phyloP scores from a whole-genome alignment of 2,113 vertebrate genomes.

The Regulus satrapa region DNA sequence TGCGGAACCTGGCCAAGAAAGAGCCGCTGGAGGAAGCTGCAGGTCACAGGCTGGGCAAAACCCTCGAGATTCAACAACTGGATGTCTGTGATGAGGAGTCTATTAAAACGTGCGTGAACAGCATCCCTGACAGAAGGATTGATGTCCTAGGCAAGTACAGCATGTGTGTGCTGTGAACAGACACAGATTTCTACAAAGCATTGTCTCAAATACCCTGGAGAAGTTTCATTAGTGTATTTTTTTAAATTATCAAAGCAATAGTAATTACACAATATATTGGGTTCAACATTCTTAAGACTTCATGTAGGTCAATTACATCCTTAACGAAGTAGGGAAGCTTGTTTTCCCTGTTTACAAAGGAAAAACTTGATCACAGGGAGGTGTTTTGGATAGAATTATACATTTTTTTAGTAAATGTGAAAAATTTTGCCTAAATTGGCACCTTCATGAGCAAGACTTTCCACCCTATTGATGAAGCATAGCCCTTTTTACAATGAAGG shows the following conservation, averaged over 20 bases:
- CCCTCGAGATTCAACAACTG: constrained; percentile 81
- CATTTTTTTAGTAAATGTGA: neutral
- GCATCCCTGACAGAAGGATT: constrained; percentile 78
- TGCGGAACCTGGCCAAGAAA: constrained; percentile 78
- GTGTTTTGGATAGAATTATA: neutral
- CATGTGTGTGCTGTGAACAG: neutral
- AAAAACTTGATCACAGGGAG: neutral
- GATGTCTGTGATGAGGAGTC: constrained; percentile 82
- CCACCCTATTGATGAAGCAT: neutral
- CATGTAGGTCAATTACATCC: neutral
- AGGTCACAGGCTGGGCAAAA: constrained; percentile 76
- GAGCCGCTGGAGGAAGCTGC: constrained; percentile 72
- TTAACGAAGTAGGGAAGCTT: neutral
- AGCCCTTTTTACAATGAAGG: neutral
- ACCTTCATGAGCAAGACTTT: neutral
- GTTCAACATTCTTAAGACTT: neutral
- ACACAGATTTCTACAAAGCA: neutral
- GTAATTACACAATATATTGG: neutral
- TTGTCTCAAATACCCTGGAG: neutral
- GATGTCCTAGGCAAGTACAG: constrained; percentile 80
- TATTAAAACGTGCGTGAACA: constrained; percentile 79
- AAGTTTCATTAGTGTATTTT: neutral
- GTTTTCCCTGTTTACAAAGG: neutral
- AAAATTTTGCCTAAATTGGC: neutral
- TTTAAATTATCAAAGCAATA: neutral